These are phyloP conservation scores for Galerucella pusilla DNA, from an alignment of 2,888 invertebrate species.

Conservation along the genomic window DNA sequence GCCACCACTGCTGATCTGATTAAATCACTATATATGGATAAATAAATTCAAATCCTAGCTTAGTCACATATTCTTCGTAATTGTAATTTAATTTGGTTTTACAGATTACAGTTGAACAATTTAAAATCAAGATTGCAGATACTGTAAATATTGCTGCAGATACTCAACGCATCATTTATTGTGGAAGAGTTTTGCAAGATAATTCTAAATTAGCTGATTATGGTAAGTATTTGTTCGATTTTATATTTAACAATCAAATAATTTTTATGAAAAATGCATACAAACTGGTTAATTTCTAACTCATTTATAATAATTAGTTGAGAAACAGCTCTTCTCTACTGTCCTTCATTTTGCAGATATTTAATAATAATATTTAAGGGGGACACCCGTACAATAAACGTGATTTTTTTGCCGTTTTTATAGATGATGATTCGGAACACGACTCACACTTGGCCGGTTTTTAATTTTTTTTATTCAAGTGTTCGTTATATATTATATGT, in stretches of 20 bases:
- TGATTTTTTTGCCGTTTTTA: too few species aligned
- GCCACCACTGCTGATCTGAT: background rate
- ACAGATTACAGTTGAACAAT: constrained; percentile 83
- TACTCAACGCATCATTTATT: constrained; percentile 91
- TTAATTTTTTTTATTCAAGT: too few species aligned
- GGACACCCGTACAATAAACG: too few species aligned
- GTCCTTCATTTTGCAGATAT: too few species aligned
- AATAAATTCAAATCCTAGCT: background rate
- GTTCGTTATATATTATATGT: too few species aligned
- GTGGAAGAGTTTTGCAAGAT: constrained; percentile 93
- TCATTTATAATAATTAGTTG: too few species aligned
- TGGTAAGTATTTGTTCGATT: constrained; percentile 67
- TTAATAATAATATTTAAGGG: too few species aligned
- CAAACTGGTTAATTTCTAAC: constrained; percentile 14
- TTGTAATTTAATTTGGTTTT: constrained; percentile 35
- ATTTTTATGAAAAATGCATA: constrained; percentile 6
- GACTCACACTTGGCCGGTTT: too few species aligned
- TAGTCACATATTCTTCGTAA: background rate
- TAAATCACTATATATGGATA: too few species aligned
- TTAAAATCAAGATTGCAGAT: constrained; percentile 83
- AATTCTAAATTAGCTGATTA: constrained; percentile 87
- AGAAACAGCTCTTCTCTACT: too few species aligned
- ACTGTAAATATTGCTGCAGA: constrained; percentile 83
- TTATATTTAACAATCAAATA: background rate
- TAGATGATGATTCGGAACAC: too few species aligned